Base-by-base conservation (phyloP, 2,888 invertebrate genomes). In the Lasioglossum morio region DNA sequence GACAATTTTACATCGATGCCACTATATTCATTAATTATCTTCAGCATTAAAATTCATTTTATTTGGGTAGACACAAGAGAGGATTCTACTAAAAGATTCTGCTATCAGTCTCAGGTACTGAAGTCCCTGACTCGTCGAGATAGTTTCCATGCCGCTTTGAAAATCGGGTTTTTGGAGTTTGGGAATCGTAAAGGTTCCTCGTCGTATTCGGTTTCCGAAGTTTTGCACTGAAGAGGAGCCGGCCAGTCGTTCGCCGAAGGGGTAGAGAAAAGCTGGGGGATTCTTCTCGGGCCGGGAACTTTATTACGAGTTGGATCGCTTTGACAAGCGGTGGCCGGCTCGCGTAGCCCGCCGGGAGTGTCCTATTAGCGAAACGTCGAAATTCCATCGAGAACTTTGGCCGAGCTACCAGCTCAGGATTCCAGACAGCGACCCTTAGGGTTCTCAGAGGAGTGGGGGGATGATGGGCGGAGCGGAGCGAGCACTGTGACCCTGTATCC, bases 321-420 rank as follows among this genome's bases (percentile, higher is more conserved):
- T 85, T 79, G 78, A 86, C 82, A 70, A 72, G 48, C 16, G n/a
- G 27, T 48, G 30, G 23, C 69, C 30, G 30, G 60, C 60, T 66
- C 60, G 75, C n/a, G 77, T 14, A 37, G 16, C 53, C 76, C 63
- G 23, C 63, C 3, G 79, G 75, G 78, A 72, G 37, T 60, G 60
- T 48, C 76, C 89, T 80, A 84, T 89, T 89, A 85, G 81, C 81
- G 84, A 85, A 84, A 89, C 84, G 87, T 78, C 83, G 85, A 85
- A 91, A 89, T 90, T 88, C 89, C 84, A 89, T 91, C 77, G 87
- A 81, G 82, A 92, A 90, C 87, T 91, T 92, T 76, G 78, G 27
- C 27, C 34, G 73, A 40, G 74, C 83, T 81, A 85, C 87, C 89
- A 87, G 82, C 88, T 89, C 88, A 80, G 84, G 85, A 85, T 83